Conservation (phyloP, 1,140 invertebrate species). For the Heterodera schachtii region DNA sequence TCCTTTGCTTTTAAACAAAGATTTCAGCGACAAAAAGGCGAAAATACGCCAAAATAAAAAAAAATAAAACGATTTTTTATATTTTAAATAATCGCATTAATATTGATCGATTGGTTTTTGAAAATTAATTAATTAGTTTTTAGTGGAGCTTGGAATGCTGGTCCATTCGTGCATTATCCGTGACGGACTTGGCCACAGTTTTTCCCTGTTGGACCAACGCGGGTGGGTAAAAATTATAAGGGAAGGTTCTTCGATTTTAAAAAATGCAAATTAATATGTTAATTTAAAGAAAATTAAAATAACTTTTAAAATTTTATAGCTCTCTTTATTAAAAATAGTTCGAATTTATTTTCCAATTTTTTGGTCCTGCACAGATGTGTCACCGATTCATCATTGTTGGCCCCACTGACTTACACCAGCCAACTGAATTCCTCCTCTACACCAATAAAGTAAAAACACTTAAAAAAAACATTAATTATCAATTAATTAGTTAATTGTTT, state of each 20-base stretch:
- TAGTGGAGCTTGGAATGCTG: slow-evolving; percentile 51
- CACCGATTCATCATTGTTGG: slow-evolving; percentile 44
- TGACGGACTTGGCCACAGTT: slow-evolving; percentile 53
- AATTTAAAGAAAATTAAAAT: neutral
- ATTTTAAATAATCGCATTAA: neutral
- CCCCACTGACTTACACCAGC: slow-evolving; percentile 41
- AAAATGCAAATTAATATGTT: neutral
- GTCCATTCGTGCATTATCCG: slow-evolving; percentile 54
- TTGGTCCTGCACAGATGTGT: slow-evolving; percentile 32
- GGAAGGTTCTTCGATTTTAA: too few relatives aligned
- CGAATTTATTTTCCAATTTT: neutral
- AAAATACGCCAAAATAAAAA: too few relatives aligned
- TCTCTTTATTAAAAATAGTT: neutral
- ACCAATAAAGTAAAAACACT: slow-evolving; percentile 33
- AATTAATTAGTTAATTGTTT: neutral
- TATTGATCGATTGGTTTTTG: neutral
- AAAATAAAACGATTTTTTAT: too few relatives aligned
- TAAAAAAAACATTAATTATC: neutral
- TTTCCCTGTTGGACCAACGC: slow-evolving; percentile 46
- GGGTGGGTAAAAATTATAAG: slow-evolving; percentile 41
- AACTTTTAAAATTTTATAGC: neutral
- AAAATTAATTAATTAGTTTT: neutral
- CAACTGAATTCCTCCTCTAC: slow-evolving; percentile 44
- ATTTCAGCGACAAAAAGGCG: too few relatives aligned
- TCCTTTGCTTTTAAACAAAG: too few relatives aligned